These are phyloP conservation scores for Artemia sinica DNA, from an alignment of 2,888 invertebrate species.

Conservation along the genomic window DNA sequence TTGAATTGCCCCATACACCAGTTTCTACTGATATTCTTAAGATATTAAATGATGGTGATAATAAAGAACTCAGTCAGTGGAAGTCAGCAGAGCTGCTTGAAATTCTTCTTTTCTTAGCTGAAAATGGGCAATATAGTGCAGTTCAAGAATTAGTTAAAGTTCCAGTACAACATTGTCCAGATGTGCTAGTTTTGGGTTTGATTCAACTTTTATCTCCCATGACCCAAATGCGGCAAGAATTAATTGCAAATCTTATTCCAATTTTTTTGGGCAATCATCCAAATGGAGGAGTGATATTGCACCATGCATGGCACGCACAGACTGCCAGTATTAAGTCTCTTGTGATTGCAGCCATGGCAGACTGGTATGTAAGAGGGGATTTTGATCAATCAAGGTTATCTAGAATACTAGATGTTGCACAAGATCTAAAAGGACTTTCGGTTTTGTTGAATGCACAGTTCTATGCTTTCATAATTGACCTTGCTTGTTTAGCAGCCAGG, in stretches of 20 bases:
- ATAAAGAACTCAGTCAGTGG: conserved; percentile 84
- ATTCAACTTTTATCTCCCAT: conserved; percentile 68
- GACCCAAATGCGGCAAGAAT: conserved; percentile 60
- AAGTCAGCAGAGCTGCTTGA: conserved; percentile 80
- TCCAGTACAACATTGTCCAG: conserved; percentile 82
- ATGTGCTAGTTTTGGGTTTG: conserved; percentile 71
- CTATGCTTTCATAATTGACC: conserved; percentile 88
- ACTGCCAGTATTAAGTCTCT: conserved; percentile 47
- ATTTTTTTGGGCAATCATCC: conserved; percentile 88
- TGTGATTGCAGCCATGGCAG: conserved; percentile 91
- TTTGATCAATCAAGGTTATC: conserved; percentile 84
- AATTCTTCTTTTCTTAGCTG: conserved; percentile 64
- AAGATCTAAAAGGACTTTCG: conserved; percentile 72
- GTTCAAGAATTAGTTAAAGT: conserved; percentile 78
- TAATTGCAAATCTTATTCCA: conserved; percentile 70
- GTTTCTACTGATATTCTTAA: conserved; percentile 77
- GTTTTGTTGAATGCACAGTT: conserved; percentile 74
- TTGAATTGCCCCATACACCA: conserved; percentile 71
- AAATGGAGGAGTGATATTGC: conserved; percentile 86
- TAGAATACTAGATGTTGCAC: conserved; percentile 86
- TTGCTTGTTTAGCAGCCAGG: conserved; percentile 90
- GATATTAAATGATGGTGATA: conserved; percentile 82
- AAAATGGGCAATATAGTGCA: conserved; percentile 61
- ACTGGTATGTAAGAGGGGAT: conserved; percentile 83
- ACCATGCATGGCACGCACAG: conserved; percentile 82